These are phyloP conservation scores for Megalopta genalis DNA, from an alignment of 1,140 invertebrate genomes.

Conservation along the genomic window DNA sequence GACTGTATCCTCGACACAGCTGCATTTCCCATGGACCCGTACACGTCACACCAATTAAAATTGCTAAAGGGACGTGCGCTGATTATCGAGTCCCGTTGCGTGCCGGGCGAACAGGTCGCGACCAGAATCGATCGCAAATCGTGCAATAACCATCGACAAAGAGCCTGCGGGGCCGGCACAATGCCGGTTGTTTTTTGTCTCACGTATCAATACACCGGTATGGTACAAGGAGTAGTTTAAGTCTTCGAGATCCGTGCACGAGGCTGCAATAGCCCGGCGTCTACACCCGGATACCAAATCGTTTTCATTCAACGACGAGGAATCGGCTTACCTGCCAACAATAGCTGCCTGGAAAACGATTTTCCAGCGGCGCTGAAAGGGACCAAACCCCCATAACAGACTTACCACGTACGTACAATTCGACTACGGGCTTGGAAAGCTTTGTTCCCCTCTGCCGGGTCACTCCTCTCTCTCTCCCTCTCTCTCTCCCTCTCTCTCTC, in stretches of 20 bases:
- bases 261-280: slow-evolving; percentile 31
- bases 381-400: slow-evolving; percentile 59
- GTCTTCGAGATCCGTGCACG: slow-evolving; percentile 20
- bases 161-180: neutral
- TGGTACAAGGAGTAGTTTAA: slow-evolving; percentile 52
- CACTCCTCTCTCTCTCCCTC: too few relatives aligned
- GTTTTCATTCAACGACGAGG: slow-evolving; percentile 58
- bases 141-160: neutral
- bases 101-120: too few relatives aligned
- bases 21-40: too few relatives aligned
- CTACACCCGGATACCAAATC: slow-evolving; percentile 53
- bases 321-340: slow-evolving; percentile 61
- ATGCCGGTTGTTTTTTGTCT: slow-evolving; percentile 9
- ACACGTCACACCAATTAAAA: too few relatives aligned
- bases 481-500: too few relatives aligned
- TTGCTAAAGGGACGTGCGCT: neutral
- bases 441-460: slow-evolving; percentile 42
- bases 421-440: slow-evolving; percentile 43
- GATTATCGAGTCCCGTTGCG: too few relatives aligned
- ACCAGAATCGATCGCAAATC: too few relatives aligned
- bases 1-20: too few relatives aligned
- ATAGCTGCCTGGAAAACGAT: slow-evolving; percentile 57
- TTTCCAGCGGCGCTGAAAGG: slow-evolving; percentile 51
- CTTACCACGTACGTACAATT: slow-evolving; percentile 64
- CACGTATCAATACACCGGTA: slow-evolving; percentile 27